These are phyloP conservation scores for Phalanger gymnotis DNA, from an alignment of 2,797 vertebrate species.

Conservation along the genomic window DNA sequence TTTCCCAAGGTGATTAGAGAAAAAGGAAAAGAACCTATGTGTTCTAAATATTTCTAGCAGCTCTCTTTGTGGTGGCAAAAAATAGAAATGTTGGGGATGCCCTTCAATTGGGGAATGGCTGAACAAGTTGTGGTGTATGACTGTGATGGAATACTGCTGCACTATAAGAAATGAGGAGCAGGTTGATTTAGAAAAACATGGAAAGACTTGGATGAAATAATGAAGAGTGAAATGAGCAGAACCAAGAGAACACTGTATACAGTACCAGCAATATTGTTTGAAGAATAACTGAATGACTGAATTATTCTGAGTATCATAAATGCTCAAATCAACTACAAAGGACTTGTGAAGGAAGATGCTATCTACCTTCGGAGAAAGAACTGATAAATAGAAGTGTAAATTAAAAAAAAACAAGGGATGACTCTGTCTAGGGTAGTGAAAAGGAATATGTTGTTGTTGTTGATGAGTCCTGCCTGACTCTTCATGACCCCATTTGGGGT, in stretches of 20 bases:
- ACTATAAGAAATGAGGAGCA: neutral
- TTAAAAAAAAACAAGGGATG: neutral
- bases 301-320: too few relatives aligned
- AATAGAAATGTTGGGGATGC: neutral
- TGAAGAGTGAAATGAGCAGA: neutral
- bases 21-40: neutral
- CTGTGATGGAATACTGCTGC: neutral
- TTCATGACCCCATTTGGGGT: neutral
- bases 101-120: neutral
- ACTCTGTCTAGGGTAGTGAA: neutral
- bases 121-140: neutral
- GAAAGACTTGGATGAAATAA: neutral
- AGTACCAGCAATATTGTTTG: neutral
- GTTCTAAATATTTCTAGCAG: neutral
- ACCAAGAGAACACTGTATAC: neutral
- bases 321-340: neutral
- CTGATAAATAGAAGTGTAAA: neutral
- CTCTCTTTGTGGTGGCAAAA: neutral
- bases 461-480: neutral
- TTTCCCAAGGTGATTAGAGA: neutral
- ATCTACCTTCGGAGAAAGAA: neutral
- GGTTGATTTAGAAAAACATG: neutral
- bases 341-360: neutral
- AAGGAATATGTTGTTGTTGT: neutral
- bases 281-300: neutral